These are phyloP conservation scores for Seriola dumerili DNA, from an alignment of 2,113 vertebrate species.

Conservation along the genomic window DNA sequence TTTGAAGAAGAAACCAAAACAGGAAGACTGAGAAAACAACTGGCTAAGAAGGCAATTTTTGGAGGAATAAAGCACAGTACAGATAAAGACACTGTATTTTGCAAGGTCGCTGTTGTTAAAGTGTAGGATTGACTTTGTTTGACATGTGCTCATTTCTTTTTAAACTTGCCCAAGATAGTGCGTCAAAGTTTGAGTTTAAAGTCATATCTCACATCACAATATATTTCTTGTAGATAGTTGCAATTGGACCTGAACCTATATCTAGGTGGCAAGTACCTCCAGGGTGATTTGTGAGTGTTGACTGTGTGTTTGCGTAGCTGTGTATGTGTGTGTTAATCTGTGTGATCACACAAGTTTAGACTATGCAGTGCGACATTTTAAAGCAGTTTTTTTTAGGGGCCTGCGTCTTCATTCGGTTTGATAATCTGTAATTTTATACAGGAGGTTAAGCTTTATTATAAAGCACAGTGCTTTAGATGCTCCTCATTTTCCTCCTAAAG, in stretches of 20 bases:
- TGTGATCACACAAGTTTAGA: constrained; percentile 59
- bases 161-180: neutral
- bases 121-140: neutral
- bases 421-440: constrained; percentile 64
- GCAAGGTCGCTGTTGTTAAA: constrained; percentile 1
- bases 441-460: constrained; percentile 50
- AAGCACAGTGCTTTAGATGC: constrained; percentile 45
- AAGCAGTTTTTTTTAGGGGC: constrained; percentile 61
- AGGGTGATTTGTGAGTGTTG: neutral
- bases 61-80: neutral
- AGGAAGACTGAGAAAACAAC: neutral
- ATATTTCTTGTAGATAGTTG: neutral
- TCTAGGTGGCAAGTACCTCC: neutral
- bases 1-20: neutral
- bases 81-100: neutral
- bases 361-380: constrained; percentile 53
- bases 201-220: neutral
- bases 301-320: neutral
- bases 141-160: neutral
- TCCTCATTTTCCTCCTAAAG: constrained; percentile 35
- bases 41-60: neutral
- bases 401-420: constrained; percentile 41
- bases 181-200: neutral
- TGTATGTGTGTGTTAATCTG: neutral
- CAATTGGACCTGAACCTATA: constrained; percentile 1